Conservation (phyloP, 2,113 vertebrate genomes). For the Engraulis encrasicolus region DNA sequence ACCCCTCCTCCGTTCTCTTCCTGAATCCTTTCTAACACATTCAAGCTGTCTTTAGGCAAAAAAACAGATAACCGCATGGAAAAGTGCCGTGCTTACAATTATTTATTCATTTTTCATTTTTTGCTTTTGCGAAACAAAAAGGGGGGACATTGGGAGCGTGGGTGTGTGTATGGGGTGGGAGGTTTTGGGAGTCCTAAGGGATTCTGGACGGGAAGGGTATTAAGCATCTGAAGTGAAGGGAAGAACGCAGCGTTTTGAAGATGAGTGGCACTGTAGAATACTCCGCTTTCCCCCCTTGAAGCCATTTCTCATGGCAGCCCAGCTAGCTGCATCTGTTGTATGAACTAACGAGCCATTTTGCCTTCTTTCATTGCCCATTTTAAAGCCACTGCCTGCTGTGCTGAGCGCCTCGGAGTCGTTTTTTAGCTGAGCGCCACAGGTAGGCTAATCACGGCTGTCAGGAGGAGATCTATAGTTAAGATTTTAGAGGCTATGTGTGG, state of each 20-base stretch:
- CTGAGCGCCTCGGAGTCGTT: constrained; percentile 5
- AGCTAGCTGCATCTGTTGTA: constrained; percentile 36
- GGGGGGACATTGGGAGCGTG: constrained; percentile 67
- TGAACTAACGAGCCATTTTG: constrained; percentile 47
- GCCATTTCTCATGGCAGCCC: constrained; percentile 45
- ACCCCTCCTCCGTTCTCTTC: constrained; percentile 29
- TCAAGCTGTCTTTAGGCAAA: constrained; percentile 45
- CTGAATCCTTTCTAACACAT: constrained; percentile 19
- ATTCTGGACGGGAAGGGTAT: constrained; percentile 49
- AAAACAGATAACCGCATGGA: constrained; percentile 65
- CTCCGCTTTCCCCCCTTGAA: constrained; percentile 52
- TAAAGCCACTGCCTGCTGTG: constrained; percentile 23
- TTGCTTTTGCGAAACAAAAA: constrained; percentile 74
- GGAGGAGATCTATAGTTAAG: no score
- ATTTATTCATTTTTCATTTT: constrained; percentile 62
- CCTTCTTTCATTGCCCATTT: constrained; percentile 40
- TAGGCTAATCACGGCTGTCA: no score
- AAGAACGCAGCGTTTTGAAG: constrained; percentile 57
- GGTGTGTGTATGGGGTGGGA: no score
- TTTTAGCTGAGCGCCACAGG: background rate
- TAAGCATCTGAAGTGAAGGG: constrained; percentile 17
- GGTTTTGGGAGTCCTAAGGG: no score
- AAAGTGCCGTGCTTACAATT: constrained; percentile 52
- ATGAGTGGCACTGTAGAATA: constrained; percentile 55
- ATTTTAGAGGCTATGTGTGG: no score